A percentile compares a stretch with the other conserved stretches of the same genome.
Conservation (phyloP, 2,888 invertebrate species). For the Drosophila fulvimacula region DNA sequence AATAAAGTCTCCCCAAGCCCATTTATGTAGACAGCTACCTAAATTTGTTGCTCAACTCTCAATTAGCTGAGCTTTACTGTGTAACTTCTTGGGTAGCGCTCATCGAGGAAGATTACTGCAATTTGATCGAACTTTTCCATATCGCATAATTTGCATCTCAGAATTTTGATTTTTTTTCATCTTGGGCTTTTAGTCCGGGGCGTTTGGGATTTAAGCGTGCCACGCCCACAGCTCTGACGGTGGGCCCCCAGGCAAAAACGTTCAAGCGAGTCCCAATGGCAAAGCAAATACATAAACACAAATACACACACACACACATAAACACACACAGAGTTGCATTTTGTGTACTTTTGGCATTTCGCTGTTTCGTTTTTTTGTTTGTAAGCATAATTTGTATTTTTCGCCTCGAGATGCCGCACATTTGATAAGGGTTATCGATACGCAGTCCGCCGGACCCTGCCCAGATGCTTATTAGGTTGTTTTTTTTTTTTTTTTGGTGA, state of each 20-base stretch:
- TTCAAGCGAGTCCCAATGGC: slow-evolving; percentile 16
- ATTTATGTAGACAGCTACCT: slow-evolving; percentile 44
- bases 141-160: slow-evolving; percentile 71
- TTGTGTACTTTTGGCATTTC: slow-evolving; percentile 39
- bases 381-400: slow-evolving; percentile 71
- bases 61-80: slow-evolving; percentile 38
- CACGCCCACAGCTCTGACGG: slow-evolving; percentile 58
- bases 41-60: slow-evolving; percentile 40
- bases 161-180: slow-evolving; percentile 8
- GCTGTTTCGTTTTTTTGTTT: slow-evolving; percentile 32
- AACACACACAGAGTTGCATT: slow-evolving; percentile 5
- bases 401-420: slow-evolving; percentile 62
- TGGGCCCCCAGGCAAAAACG: slow-evolving; percentile 39
- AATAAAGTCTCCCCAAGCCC: slow-evolving; percentile 28
- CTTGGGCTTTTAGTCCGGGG: slow-evolving; percentile 28
- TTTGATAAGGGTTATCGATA: slow-evolving; percentile 74
- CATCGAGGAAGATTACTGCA: slow-evolving; percentile 59
- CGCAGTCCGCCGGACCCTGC: slow-evolving; percentile 29
- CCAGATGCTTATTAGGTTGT: slow-evolving; percentile 59
- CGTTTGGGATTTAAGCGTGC: slow-evolving; percentile 51
- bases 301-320: slow-evolving; percentile 14
- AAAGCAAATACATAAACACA: slow-evolving; percentile 28
- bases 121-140: slow-evolving; percentile 62
- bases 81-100: slow-evolving; percentile 8
- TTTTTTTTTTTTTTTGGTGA: slow-evolving; percentile 13